Evolutionary conservation across 1,140 invertebrate genomes (phyloP).

Genomic region (Latrodectus geometricus): DNA sequence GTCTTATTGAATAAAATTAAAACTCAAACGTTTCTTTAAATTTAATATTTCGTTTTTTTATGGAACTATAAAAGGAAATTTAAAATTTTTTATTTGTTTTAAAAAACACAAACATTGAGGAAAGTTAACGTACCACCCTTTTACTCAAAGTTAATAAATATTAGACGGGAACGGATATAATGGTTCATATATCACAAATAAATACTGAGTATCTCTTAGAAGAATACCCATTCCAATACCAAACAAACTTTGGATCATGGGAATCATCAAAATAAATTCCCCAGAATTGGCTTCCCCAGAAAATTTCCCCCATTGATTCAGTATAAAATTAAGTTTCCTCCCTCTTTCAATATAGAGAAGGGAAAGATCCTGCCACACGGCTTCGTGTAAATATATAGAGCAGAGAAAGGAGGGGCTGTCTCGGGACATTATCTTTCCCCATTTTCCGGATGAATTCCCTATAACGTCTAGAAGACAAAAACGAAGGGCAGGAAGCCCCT

Average conservation of each 20-base stretch:
- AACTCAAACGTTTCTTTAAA: too few species aligned
- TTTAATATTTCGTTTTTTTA: too few species aligned
- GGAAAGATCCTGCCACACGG: not conserved
- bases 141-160: too few species aligned
- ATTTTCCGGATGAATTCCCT: constrained; percentile 56
- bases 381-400: constrained; percentile 7
- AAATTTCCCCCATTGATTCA: constrained; percentile 28
- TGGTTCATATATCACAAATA: too few species aligned
- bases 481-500: not conserved
- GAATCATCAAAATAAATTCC: constrained; percentile 32
- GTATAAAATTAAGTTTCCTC: constrained; percentile 48
- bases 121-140: too few species aligned
- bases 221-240: too few species aligned
- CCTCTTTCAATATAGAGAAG: not conserved
- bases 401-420: constrained; percentile 19
- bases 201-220: too few species aligned
- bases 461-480: constrained; percentile 7
- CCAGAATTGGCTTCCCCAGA: not conserved
- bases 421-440: constrained; percentile 49
- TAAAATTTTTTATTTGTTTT: too few species aligned
- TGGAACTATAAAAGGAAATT: too few species aligned
- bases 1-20: too few species aligned
- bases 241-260: not conserved
- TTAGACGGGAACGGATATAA: too few species aligned
- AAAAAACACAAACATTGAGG: too few species aligned